Evolutionary conservation across 2,113 vertebrate species (phyloP), one percentile per base, ranked within the genome.

Genomic region (Eleginops maclovinus): DNA sequence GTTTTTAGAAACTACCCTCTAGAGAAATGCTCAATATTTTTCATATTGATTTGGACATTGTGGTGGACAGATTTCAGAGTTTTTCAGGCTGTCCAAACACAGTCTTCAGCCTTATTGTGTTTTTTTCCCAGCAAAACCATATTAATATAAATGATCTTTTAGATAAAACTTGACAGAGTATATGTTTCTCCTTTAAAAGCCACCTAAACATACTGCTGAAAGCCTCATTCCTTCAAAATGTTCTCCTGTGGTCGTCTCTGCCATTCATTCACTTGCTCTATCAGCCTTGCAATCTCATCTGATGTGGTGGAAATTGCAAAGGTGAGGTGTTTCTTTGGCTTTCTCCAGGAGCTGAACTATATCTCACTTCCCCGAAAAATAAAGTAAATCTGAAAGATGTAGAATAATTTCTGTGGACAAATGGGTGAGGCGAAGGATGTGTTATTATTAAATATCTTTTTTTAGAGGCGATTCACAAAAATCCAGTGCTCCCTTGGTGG

Each of bases 291-390:
- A 9, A 43, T 59, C 76, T 26, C 60, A 44, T 70, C 44, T 21
- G 68, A 79, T 51, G 28, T 8, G 28, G 51, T 16, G 47, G 26
- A 26, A 40, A 64, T 26, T 47, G 28, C 67, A 47, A 36, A 49
- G 41, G 16, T 9, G 17, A 74, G 63, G 19, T 24, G n/a, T 19
- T 51, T 22, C 28, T 62, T 49, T 24, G 17, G 46, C 47, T 80
- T 64, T 72, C 41, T 70, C 19, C 26, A 50, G 28, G 8, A 24
- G 53, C n/a, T 50, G 28, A 50, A 19, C 26, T 40, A 3, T n/a
- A n/a, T 56, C 12, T 49, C 26, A 12, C 24, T 49, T 31, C 53
- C 44, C 43, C 47, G 26, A n/a, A 58, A 31, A 49, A n/a, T 40
- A 60, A 46, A 60, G 36, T 21, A 28, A 47, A 72, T 53, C 36